phyloP scores from a whole-genome alignment of 2,888 invertebrate genomes.

The Machimus atricapillus region DNA sequence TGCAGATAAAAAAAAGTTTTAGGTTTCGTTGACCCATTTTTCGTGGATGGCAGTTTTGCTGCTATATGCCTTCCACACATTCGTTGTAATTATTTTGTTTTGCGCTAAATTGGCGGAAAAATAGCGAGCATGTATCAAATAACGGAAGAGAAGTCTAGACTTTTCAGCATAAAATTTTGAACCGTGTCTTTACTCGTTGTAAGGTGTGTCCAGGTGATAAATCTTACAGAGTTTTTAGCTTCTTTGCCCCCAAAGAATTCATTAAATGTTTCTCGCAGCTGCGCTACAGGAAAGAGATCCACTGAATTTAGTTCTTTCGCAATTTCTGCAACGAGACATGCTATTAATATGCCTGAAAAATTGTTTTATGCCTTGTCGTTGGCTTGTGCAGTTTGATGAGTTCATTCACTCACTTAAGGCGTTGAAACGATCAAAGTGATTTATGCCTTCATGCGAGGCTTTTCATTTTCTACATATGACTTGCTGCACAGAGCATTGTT shows the following conservation, averaged over 20 bases:
- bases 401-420: not conserved
- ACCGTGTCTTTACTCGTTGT: not conserved
- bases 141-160: conserved; percentile 5
- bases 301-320: not conserved
- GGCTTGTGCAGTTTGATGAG: not conserved
- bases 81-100: not conserved
- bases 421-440: not conserved
- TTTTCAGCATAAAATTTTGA: not conserved
- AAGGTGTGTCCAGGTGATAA: conserved; percentile 5
- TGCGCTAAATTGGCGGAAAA: conserved; percentile 17
- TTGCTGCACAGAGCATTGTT: not conserved
- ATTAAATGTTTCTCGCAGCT: not conserved
- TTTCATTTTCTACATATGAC: not conserved
- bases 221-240: not conserved
- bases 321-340: not conserved
- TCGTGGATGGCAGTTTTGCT: not conserved
- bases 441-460: not conserved
- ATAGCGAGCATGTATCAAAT: not conserved
- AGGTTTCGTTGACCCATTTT: not conserved
- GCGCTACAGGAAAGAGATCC: not conserved
- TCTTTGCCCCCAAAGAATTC: not conserved
- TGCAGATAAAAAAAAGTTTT: not conserved
- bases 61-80: not conserved
- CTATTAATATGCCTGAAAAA: not conserved
- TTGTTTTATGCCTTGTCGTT: not conserved